Percentiles rank a stretch among this genome's conserved stretches.
phyloP scores from a whole-genome alignment of 2,797 vertebrate species.

The Smutsia gigantea region DNA sequence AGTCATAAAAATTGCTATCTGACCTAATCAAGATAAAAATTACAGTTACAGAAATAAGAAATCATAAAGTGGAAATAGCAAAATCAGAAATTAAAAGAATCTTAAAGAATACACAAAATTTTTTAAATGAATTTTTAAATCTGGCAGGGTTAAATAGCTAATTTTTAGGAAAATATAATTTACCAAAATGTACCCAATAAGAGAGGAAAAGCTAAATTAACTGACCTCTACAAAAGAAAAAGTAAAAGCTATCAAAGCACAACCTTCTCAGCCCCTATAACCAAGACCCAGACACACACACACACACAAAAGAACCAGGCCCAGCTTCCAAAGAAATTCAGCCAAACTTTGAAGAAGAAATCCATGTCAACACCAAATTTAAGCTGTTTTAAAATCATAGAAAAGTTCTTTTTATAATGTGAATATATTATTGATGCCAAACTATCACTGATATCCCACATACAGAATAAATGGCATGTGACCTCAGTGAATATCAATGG shows the following conservation, averaged over 20 bases:
- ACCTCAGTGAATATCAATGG: not conserved
- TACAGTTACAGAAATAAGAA: not conserved
- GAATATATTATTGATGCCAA: not conserved
- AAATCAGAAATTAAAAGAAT: not conserved
- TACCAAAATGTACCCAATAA: not conserved
- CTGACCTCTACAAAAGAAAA: not conserved
- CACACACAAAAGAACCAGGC: not conserved
- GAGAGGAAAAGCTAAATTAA: not conserved
- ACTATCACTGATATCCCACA: not conserved
- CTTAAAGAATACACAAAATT: not conserved
- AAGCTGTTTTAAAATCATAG: not conserved
- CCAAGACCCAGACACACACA: not conserved
- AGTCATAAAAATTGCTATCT: not conserved
- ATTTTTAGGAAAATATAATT: constrained; percentile 26
- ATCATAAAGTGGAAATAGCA: not conserved
- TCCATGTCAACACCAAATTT: not conserved
- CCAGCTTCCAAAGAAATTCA: not conserved
- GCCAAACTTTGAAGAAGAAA: not conserved
- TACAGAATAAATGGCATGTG: not conserved
- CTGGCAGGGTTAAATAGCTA: not conserved
- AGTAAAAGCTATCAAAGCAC: not conserved
- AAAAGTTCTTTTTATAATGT: not conserved
- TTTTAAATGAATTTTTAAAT: constrained; percentile 39
- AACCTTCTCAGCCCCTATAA: not conserved
- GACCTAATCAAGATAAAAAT: not conserved